Evolutionary conservation across 2,888 invertebrate species (phyloP).

Genomic region (Caenorhabditis plicata): DNA sequence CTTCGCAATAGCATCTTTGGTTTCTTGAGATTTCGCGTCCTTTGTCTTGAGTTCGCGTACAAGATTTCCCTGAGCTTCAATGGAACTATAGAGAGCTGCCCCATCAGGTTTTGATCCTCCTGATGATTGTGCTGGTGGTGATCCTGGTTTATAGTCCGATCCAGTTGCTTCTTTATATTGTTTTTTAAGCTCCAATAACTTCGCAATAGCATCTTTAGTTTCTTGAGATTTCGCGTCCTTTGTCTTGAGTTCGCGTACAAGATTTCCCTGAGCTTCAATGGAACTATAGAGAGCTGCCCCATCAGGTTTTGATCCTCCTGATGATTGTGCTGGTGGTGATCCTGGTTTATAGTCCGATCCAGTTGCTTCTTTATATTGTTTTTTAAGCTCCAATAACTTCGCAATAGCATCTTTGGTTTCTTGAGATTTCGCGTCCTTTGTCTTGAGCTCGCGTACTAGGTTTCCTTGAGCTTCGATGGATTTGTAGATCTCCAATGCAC

Average conservation of each 20-base stretch:
- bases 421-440: constrained; percentile 67
- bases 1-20: constrained; percentile 72
- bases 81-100: constrained; percentile 38
- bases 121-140: constrained; percentile 12
- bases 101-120: no score
- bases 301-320: constrained; percentile 15
- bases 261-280: constrained; percentile 71
- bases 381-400: constrained; percentile 75
- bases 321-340: constrained; percentile 9
- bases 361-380: constrained; percentile 53
- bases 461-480: constrained; percentile 71
- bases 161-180: constrained; percentile 74
- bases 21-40: constrained; percentile 67
- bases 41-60: constrained; percentile 74
- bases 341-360: constrained; percentile 33
- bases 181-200: constrained; percentile 75
- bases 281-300: constrained; percentile 14
- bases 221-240: constrained; percentile 68
- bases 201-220: constrained; percentile 72
- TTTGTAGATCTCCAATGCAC: neutral
- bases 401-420: constrained; percentile 72
- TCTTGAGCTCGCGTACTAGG: constrained; percentile 74
- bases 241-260: constrained; percentile 74
- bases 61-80: constrained; percentile 72
- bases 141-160: constrained; percentile 23